Evolutionary conservation across 2,888 invertebrate species (phyloP), one percentile per base, ranked within the genome.

Genomic region (Morpho achilles): DNA sequence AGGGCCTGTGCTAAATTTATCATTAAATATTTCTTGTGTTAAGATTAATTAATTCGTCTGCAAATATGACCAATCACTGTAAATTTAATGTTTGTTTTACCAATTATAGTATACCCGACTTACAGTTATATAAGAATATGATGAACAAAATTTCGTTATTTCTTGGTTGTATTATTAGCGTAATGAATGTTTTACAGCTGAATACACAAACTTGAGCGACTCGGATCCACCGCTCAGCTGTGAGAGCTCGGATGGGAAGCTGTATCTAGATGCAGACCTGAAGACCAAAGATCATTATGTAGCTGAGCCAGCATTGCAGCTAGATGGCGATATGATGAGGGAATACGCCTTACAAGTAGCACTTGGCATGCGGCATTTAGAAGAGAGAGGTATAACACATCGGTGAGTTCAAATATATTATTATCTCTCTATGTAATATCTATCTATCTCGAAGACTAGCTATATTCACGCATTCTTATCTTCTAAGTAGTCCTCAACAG

Each of bases 311-410:
- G 86, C 87, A 0, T 65, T 89, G 9, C 85, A 82, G 7, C 69
- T 90, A 6, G 84, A 89, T 60, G 77, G 87, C 45, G 67, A 74
- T 7, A 84, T 80, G 1, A 90, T 96, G 78, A 91, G 95, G 54
- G 91, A 93, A 22, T 97, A 96, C 72, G 95, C 96, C 0, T 72
- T 94, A 9, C 96, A 97, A 82, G 95, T 97, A 32, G 95, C 96
- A 0, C 84, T 91, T 59, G 97, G 97, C 7, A 97, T 97, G 97
- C 91, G 92, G 16, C 94, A 95, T 77, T 84, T 96, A 50, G 95
- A 96, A 73, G 90, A 90, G 41, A 92, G 93, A 61, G 91, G 93
- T 7, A 94, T 96, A 39, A 94, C 94, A 0, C 96, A 96, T 74
- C 92, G 94, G 94, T 94, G 69, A 72, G 74, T 49, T 7, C 52